phyloP scores from a whole-genome alignment of 1,140 invertebrate genomes.

The Notospermus geniculatus region DNA sequence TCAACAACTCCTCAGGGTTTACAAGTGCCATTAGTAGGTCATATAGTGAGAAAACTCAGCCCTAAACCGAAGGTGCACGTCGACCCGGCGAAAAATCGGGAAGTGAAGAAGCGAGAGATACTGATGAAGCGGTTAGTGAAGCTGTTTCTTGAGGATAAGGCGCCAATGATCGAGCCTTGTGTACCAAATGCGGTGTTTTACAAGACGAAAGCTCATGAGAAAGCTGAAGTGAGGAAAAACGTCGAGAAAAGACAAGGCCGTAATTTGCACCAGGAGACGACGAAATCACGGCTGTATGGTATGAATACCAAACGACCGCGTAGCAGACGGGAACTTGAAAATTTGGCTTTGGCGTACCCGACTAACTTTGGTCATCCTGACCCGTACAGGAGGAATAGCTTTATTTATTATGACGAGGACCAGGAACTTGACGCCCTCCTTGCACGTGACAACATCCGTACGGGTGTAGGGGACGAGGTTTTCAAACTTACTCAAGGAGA shows the following conservation, averaged over 20 bases:
- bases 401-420: too few relatives aligned
- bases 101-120: neutral
- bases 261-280: neutral
- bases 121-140: conserved; percentile 5
- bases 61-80: neutral
- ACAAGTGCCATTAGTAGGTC: neutral
- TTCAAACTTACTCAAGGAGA: neutral
- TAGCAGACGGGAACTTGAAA: conserved; percentile 5
- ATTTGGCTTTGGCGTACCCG: neutral
- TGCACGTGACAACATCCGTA: too few relatives aligned
- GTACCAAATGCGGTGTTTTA: neutral
- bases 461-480: neutral
- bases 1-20: neutral
- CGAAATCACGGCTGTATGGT: neutral
- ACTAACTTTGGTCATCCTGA: neutral
- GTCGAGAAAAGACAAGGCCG: neutral
- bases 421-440: too few relatives aligned
- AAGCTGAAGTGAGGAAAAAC: neutral
- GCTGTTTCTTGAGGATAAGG: neutral
- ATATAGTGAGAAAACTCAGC: neutral
- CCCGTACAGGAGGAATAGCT: too few relatives aligned
- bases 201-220: conserved; percentile 2
- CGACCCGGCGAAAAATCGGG: neutral
- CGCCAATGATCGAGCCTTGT: neutral
- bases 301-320: neutral